Base-by-base conservation (phyloP, 2,113 vertebrate genomes). In the Megaptera novaeangliae region DNA sequence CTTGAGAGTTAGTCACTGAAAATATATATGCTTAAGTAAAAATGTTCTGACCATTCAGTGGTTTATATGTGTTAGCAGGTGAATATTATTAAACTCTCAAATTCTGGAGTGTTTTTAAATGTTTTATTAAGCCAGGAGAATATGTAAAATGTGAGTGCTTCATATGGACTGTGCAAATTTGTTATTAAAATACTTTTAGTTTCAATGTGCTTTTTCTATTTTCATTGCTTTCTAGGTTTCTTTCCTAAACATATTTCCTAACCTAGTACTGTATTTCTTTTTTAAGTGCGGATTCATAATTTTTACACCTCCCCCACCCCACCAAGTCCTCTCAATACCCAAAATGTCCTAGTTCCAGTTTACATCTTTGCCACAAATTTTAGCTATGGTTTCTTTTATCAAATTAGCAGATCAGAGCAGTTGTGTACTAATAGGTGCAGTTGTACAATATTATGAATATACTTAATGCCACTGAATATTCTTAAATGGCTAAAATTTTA, bases 131-230 rank as follows among this genome's bases (percentile, higher is more conserved):
- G 52, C 69, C 87, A 93, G 92, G 78, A 81, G 41, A 92, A 92
- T 88, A 83, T 97, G 81, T 95, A 98, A 94, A 98, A 93, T 94
- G 75, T 95, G 88, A 97, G 68, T 96, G 96, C 78, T 97, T 96
- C 66, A 83, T 93, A 91, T 82, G 71, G 96, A 96, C 96, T 96
- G 74, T 98, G 74, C 46, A 97, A 96, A 8, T 97, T 97, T 17
- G 96, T 52, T 98, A 98, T 98, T 98, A 94, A 98, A 98, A 82
- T 95, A 95, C 93, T 98, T 96, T 94, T 63, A 90, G 94, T 98
- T 98, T 98, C 96, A 93, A 29, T 97, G 98, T 97, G 82, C 2
- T 93, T 97, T 98, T 96, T 46, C 61, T 97, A 83, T 91, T 96
- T 94, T 97, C 97, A 98, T 83, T 69, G 78, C 94, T 97, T 92